Evolutionary conservation across 2,888 invertebrate genomes (phyloP), one percentile per base, ranked within the genome.

Genomic region (Lithophane leautieri): DNA sequence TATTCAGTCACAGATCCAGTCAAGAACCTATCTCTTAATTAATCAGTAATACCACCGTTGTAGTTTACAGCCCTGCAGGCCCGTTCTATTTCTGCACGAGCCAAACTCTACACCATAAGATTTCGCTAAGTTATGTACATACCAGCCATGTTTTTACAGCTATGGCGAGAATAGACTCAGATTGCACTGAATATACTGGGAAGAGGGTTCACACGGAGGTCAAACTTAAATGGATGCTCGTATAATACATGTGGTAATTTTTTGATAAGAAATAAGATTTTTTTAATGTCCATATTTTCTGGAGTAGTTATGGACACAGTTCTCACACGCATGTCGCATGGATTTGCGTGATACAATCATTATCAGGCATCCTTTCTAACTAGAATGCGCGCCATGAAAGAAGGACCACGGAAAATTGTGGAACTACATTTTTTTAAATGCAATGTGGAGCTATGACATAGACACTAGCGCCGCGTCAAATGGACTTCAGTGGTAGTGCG

Each of bases 31-130:
- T 60, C 7, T 25, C 44, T 8, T 62, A 72, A n/a, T 66, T 42
- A 72, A 60, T 78, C 16, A 22, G 40, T 34, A 54, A 65, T 25
- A 58, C 47, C n/a, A 34, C 14, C 19, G 63, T 54, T 56, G 40
- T 47, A 76, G 74, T 61, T 68, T 68, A 65, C 88, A 88, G 66
- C 86, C 86, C 88, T 88, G 74, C 22, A 63, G 42, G 6, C 63
- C 72, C 50, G 75, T 71, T 84, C 86, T 88, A 88, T 88, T 88
- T 89, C 75, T 67, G 82, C 76, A 56, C 85, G 79, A 77, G 75
- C 84, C 79, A 73, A 88, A 87, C 81, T 74, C 70, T 74, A 73
- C 80, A 75, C 81, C 79, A 78, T 84, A 83, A 80, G 75, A 86
- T 88, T 83, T 88, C 65, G 78, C 76, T 42, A 83, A 86, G 73